Evolutionary conservation across 2,113 vertebrate genomes (phyloP).

Genomic region (Eretmochelys imbricata): DNA sequence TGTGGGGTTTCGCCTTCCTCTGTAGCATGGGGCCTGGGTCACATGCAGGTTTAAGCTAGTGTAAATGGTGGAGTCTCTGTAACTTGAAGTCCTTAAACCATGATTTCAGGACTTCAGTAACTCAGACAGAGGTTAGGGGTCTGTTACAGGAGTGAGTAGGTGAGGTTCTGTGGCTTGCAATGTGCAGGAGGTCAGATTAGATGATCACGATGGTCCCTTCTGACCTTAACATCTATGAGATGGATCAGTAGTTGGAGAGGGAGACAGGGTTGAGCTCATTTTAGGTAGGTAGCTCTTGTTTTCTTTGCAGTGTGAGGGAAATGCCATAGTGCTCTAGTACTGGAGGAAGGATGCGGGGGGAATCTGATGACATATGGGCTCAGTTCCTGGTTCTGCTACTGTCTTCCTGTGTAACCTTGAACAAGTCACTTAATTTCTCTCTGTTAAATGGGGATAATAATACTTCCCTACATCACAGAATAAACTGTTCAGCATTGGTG

Average conservation of each 20-base stretch:
- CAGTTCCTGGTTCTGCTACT: background rate
- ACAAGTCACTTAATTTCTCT: background rate
- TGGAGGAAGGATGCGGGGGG: background rate
- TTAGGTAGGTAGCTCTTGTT: background rate
- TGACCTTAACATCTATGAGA: background rate
- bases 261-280: background rate
- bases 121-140: too few species aligned
- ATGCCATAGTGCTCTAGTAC: background rate
- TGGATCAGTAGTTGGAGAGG: background rate
- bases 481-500: background rate
- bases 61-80: too few species aligned
- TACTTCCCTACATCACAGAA: fast-evolving
- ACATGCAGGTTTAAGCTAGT: too few species aligned
- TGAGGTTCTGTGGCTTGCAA: too few species aligned
- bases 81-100: too few species aligned
- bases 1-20: too few species aligned
- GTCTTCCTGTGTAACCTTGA: background rate
- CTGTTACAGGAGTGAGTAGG: too few species aligned
- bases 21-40: too few species aligned
- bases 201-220: too few species aligned
- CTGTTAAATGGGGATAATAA: background rate
- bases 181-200: too few species aligned
- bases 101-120: too few species aligned
- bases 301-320: background rate
- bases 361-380: background rate